phyloP scores from a whole-genome alignment of 2,113 vertebrate species.

The Misgurnus mizolepis region DNA sequence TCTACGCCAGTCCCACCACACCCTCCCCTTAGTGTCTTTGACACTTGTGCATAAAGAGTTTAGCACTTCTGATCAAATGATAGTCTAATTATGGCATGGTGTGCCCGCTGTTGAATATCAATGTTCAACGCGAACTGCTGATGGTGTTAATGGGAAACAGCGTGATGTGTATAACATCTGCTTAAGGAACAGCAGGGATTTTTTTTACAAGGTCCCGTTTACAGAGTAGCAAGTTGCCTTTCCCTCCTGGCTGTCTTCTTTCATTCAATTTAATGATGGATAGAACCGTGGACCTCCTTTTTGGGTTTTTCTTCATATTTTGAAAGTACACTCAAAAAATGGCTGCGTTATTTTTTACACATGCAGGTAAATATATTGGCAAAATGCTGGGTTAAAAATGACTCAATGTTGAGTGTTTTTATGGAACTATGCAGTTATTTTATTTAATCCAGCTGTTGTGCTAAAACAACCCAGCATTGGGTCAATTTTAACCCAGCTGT shows the following conservation, averaged over 20 bases:
- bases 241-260: constrained; percentile 8
- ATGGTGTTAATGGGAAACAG: constrained; percentile 77
- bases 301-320: neutral
- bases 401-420: too few relatives aligned
- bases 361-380: too few relatives aligned
- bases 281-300: neutral
- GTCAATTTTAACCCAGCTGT: too few relatives aligned
- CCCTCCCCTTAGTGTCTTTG: constrained; percentile 23
- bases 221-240: constrained; percentile 38
- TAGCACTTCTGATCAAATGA: constrained; percentile 79
- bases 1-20: neutral
- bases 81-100: constrained; percentile 78
- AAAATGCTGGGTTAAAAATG: too few relatives aligned
- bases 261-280: neutral
- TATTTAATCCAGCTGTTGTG: too few relatives aligned
- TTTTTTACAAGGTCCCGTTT: constrained; percentile 44
- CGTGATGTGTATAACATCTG: constrained; percentile 74
- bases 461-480: too few relatives aligned
- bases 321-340: neutral
- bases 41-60: constrained; percentile 56
- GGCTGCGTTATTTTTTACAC: too few relatives aligned
- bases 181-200: constrained; percentile 58
- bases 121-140: constrained; percentile 71
- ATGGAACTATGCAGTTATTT: too few relatives aligned
- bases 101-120: constrained; percentile 74